Conservation (phyloP, 2,797 vertebrate genomes). For the Falco concolor region DNA sequence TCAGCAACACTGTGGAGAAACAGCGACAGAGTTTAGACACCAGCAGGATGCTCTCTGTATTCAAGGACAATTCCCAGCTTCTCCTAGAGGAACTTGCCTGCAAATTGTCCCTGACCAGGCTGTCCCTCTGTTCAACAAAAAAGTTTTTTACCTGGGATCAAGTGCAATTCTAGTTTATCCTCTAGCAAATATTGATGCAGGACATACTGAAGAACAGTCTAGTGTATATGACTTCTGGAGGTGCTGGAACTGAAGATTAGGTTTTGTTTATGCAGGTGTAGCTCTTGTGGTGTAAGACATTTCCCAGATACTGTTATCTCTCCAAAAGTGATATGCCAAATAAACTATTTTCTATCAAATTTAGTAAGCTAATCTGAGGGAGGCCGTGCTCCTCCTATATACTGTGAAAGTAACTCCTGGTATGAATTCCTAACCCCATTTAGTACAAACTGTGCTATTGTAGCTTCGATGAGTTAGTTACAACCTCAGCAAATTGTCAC, state of each 20-base stretch:
- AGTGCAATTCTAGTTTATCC: neutral
- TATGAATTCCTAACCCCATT: neutral
- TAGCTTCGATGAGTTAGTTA: neutral
- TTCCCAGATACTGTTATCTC: neutral
- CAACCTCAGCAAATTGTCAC: neutral
- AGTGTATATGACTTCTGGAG: neutral
- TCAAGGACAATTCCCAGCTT: neutral
- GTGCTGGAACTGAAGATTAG: neutral
- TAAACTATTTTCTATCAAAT: neutral
- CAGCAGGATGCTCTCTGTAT: neutral
- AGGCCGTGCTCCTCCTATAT: neutral
- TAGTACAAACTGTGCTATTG: neutral
- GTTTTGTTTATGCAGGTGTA: neutral
- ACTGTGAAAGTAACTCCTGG: neutral
- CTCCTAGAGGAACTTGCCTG: neutral
- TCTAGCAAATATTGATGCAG: neutral
- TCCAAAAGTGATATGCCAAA: neutral
- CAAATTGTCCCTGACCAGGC: neutral
- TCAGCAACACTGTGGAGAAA: neutral
- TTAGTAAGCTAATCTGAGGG: neutral
- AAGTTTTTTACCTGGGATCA: neutral
- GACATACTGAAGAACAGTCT: neutral
- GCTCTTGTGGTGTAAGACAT: neutral
- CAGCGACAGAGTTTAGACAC: neutral
- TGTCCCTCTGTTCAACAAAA: neutral